Evolutionary conservation across 2,797 vertebrate species (phyloP), one percentile per base, ranked within the genome.

Genomic region (Gambusia yucatana): DNA sequence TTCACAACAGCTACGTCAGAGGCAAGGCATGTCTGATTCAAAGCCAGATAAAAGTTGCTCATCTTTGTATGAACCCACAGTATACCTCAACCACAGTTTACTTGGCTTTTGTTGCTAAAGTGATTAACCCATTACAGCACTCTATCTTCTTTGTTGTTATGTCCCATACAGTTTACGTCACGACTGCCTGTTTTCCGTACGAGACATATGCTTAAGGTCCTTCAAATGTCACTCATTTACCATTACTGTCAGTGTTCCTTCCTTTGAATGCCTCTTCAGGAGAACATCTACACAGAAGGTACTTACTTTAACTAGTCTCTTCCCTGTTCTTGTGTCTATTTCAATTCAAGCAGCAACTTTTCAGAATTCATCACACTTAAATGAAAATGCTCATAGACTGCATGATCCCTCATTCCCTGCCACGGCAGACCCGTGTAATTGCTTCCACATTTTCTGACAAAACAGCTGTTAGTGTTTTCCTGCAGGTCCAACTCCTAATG

Each of bases 391-490:
- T 84, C 76, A 17, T 84, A 88, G 88, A 83, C 92, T 84, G 79
- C 79, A 76, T n/a, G 69, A 74, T 86, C n/a, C 9, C 84, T 82
- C 82, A 30, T 73, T 63, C 72, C 84, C 82, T 78, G 85, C 91
- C 76, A 72, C 86, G 77, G 78, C 89, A 91, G 91, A 92, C 89
- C 90, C 80, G 85, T 76, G 77, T 94, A 94, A 95, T 94, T 88
- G 89, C 85, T 93, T 80, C 90, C 94, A 94, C 82, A 89, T 94
- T 95, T 90, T 86, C 84, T 79, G 87, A 91, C 85, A 83, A 48
- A 91, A 88, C 92, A 92, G 93, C 93, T 93, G 93, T 93, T 94
- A 91, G 87, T 89, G 82, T 93, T 93, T 87, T 87, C 89, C 89
- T 67, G 65, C 82, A 87, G 90, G 82, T 89, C 90, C 89, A 77